A percentile compares a stretch with the other conserved stretches of the same genome.
Evolutionary conservation across 2,113 vertebrate genomes (phyloP).

Genomic region (Solea solea): DNA sequence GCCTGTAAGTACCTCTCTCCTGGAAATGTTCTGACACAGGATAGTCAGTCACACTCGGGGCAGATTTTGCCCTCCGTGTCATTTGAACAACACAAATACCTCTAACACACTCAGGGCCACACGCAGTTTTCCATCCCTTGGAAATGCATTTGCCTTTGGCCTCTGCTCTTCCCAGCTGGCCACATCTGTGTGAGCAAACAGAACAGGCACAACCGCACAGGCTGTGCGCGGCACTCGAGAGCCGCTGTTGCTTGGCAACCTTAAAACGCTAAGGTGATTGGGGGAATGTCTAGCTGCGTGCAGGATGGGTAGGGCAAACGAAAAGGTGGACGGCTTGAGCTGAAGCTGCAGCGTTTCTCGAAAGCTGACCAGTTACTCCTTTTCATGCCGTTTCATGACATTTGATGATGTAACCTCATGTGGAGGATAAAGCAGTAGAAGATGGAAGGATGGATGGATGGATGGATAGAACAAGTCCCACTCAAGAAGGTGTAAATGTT

Average conservation of each 20-base stretch:
- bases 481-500: constrained; percentile 22
- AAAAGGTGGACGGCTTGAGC: constrained; percentile 48
- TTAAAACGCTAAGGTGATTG: constrained; percentile 63
- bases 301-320: constrained; percentile 53
- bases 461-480: neutral
- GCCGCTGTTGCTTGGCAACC: constrained; percentile 77
- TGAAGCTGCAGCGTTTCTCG: constrained; percentile 36
- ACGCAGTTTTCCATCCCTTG: constrained; percentile 8
- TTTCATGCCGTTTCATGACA: constrained; percentile 1
- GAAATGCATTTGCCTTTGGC: constrained; percentile 56
- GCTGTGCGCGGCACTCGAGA: constrained; percentile 37
- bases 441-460: neutral
- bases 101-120: constrained; percentile 12
- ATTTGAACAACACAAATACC: constrained; percentile 11
- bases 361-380: constrained; percentile 25
- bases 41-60: constrained; percentile 6
- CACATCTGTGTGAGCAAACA: constrained; percentile 63
- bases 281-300: constrained; percentile 41
- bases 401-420: too few relatives aligned
- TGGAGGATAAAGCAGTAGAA: too few relatives aligned
- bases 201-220: constrained; percentile 40
- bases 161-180: constrained; percentile 53
- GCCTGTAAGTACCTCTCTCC: constrained; percentile 17
- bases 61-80: neutral
- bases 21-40: constrained; percentile 1